Base-by-base conservation (phyloP, 2,888 invertebrate genomes). In the Stramonita haemastoma region DNA sequence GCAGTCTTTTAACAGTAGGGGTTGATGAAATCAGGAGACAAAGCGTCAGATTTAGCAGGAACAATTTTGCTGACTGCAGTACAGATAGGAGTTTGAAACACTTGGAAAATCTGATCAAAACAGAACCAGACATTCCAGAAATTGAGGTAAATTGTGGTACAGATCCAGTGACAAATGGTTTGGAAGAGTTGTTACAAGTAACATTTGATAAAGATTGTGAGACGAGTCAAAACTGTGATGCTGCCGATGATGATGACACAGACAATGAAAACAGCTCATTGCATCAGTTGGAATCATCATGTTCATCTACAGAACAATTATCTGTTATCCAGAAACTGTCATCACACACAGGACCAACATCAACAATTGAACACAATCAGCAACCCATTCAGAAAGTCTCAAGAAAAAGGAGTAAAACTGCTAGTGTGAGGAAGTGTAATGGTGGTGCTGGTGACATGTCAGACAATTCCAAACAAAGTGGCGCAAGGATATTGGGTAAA, bases 201-300 rank as follows among this genome's bases (percentile, higher is more conserved):
- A 57, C 84, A 84, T 84, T 84, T 84, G 29, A 84, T 46, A n/a
- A 84, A n/a, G 57, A 84, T n/a, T 84, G 29, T 83, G 46, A 73
- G 1, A 26, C n/a, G 26, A n/a, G 11, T 73, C n/a, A 73, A 46
- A 46, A 8, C 46, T 46, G 46, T 46, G 46, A 46, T 11, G n/a
- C 70, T 73, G 70, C 29, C 4, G 32, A 32, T 13, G 22, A 13
- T 79, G 19, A 34, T 79, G 79, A 83, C 13, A 84, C 57, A 26
- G 56, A n/a, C 13, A 17, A 0, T 19, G 57, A 56, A 1, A n/a
- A 15, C 17, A n/a, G 57, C 32, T 17, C 11, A 79, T 17, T n/a
- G 6, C 79, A 34, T 19, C 34, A 46, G 34, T 26, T 5, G 22
- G 83, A 26, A 26, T 83, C 83, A 36, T 34, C 83, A 5, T 15